Evolutionary conservation across 2,113 vertebrate species (phyloP).

Genomic region (Cyprinodon variegatus): DNA sequence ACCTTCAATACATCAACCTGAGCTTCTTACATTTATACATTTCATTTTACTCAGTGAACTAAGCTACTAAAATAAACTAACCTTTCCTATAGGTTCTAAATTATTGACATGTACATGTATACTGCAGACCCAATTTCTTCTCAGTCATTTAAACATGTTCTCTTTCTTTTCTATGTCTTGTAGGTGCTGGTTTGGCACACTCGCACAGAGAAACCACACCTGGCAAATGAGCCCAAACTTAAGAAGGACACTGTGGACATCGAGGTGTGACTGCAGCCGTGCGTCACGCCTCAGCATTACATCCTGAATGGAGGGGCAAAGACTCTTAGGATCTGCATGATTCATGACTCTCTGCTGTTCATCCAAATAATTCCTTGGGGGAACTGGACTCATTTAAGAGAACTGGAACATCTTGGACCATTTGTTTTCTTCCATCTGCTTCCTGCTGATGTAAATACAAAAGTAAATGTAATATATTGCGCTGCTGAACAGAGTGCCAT

Average conservation of each 20-base stretch:
- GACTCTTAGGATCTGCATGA: constrained; percentile 51
- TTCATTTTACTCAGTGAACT: too few relatives aligned
- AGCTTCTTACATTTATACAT: too few relatives aligned
- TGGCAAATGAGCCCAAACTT: constrained; percentile 93
- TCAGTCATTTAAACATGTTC: not conserved
- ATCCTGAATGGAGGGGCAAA: constrained; percentile 16
- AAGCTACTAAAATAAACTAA: not conserved
- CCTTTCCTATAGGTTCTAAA: not conserved
- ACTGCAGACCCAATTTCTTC: not conserved
- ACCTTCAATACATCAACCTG: too few relatives aligned
- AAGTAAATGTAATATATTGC: constrained; percentile 37
- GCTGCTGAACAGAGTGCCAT: constrained; percentile 42
- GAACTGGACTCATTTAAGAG: constrained; percentile 19
- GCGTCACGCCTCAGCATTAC: constrained; percentile 19
- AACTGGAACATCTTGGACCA: constrained; percentile 23
- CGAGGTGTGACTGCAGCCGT: constrained; percentile 83
- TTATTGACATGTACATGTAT: too few relatives aligned
- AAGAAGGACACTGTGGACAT: constrained; percentile 90
- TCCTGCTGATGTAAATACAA: constrained; percentile 42
- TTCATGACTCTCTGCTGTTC: constrained; percentile 34
- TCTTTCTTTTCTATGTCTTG: not conserved
- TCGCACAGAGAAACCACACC: constrained; percentile 94
- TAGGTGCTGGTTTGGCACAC: constrained; percentile 99
- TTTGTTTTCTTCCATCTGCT: constrained; percentile 17
- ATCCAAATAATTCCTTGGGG: constrained; percentile 25